phyloP scores from a whole-genome alignment of 2,797 vertebrate species.

The Gambusia yucatana region DNA sequence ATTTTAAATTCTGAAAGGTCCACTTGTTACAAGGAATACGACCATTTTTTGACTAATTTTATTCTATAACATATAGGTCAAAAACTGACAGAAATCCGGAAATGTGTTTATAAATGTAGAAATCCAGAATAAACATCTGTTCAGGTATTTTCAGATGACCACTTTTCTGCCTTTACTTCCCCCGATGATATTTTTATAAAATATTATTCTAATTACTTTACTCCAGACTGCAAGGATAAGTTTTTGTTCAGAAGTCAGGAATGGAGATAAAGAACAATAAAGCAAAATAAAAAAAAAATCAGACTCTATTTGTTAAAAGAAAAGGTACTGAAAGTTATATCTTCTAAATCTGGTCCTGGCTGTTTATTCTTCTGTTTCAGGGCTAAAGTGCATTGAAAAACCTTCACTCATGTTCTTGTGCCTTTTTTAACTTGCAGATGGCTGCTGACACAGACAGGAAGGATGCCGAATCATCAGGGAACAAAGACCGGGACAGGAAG shows the following conservation, averaged over 20 bases:
- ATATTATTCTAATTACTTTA: neutral
- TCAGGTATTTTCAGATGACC: neutral
- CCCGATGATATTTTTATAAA: neutral
- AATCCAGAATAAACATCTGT: neutral
- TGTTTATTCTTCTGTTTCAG: neutral
- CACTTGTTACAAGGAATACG: neutral
- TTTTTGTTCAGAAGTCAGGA: neutral
- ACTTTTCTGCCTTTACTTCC: neutral
- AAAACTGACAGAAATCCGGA: neutral
- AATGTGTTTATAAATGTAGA: neutral
- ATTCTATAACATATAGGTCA: neutral
- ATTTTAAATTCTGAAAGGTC: neutral
- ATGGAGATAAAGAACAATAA: neutral
- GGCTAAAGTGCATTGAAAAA: neutral
- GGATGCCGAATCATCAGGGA: constrained; percentile 84
- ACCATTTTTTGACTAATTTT: neutral
- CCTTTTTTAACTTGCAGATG: constrained; percentile 81
- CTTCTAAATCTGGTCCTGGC: neutral
- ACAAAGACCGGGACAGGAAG: constrained; percentile 81
- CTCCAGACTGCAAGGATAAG: neutral
- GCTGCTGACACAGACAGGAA: constrained; percentile 92
- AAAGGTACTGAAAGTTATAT: neutral
- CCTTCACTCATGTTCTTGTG: neutral
- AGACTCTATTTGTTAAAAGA: neutral
- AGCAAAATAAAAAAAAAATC: neutral